These are phyloP conservation scores for Sepiola atlantica DNA, from an alignment of 2,888 invertebrate species.

Conservation along the genomic window DNA sequence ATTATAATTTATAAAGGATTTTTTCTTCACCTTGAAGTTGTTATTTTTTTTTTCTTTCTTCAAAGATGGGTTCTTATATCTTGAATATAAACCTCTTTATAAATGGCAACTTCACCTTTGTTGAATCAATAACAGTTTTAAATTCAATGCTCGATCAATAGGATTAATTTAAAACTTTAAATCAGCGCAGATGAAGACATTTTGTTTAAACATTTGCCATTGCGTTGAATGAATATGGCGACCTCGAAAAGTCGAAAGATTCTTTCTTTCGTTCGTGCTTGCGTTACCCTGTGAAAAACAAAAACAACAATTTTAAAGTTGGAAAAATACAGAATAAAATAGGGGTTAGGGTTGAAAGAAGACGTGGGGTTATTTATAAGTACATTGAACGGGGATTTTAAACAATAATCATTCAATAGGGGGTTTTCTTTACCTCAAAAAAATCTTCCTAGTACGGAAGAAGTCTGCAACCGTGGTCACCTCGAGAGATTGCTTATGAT, in stretches of 20 bases:
- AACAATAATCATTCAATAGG: background rate
- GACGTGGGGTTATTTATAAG: background rate
- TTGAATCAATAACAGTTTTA: background rate
- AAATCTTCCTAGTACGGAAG: slow-evolving; percentile 36
- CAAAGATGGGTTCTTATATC: too few species aligned
- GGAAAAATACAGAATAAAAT: background rate
- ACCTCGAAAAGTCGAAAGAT: slow-evolving; percentile 40
- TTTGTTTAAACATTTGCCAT: background rate
- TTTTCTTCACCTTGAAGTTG: background rate
- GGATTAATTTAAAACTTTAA: background rate
- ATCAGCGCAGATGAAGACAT: background rate
- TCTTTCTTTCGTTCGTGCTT: background rate
- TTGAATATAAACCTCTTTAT: background rate
- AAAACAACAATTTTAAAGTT: background rate
- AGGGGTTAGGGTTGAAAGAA: background rate
- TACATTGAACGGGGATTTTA: background rate
- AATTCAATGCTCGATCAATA: background rate
- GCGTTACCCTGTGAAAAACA: slow-evolving; percentile 21
- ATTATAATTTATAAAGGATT: background rate
- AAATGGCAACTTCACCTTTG: background rate
- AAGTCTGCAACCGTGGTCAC: slow-evolving; percentile 11
- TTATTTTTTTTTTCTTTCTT: too few species aligned
- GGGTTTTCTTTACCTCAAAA: slow-evolving; percentile 33
- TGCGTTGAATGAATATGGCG: slow-evolving; percentile 40
- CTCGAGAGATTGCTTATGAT: background rate